A percentile compares a stretch with the other conserved stretches of the same genome.
phyloP scores from a whole-genome alignment of 2,888 invertebrate genomes.

The Endomychus coccineus region DNA sequence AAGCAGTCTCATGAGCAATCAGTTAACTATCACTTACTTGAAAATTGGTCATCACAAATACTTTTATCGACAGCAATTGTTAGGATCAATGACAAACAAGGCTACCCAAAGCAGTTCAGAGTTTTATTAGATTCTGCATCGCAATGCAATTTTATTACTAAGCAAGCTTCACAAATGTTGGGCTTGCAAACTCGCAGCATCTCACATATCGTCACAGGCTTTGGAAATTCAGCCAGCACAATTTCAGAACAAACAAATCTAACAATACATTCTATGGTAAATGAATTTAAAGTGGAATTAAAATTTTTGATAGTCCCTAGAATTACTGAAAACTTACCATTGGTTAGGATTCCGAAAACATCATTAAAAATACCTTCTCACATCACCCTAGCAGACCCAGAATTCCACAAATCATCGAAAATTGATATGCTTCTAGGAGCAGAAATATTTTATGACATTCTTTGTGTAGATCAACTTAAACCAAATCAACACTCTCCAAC shows the following conservation, averaged over 20 bases:
- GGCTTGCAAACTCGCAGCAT: too few species aligned
- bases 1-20: too few species aligned
- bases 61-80: conserved; percentile 3
- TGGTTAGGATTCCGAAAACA: too few species aligned
- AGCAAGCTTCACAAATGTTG: conserved; percentile 1
- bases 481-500: not conserved
- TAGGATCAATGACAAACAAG: not conserved
- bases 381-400: conserved; percentile 12
- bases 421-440: conserved; percentile 14
- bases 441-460: conserved; percentile 12
- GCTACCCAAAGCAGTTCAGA: not conserved
- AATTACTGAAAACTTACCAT: conserved; percentile 8
- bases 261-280: not conserved
- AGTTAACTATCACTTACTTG: too few species aligned
- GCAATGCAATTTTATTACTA: conserved; percentile 6
- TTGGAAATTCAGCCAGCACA: not conserved
- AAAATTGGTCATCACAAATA: not conserved
- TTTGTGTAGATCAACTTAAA: conserved; percentile 7
- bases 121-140: conserved; percentile 1
- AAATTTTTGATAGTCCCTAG: conserved; percentile 6
- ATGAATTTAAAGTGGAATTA: not conserved
- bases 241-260: conserved; percentile 3
- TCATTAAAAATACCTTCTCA: too few species aligned
- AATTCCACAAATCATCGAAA: conserved; percentile 5
- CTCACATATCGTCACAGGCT: not conserved